Base-by-base conservation (phyloP, 2,888 invertebrate species). In the Hirtodrosophila cameraria region DNA sequence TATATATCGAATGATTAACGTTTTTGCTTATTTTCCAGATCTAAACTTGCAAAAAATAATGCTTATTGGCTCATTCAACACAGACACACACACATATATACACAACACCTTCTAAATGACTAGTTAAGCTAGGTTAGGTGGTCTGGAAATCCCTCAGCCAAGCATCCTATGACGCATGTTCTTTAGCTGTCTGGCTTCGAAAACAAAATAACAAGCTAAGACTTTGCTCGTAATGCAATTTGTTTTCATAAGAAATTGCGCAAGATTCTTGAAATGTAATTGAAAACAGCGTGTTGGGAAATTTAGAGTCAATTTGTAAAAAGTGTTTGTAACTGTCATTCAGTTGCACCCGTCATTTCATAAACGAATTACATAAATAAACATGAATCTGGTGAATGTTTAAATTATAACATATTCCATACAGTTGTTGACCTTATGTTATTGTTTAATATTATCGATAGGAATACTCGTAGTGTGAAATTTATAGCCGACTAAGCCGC, bases 391-490 rank as follows among this genome's bases (percentile, higher is more conserved):
- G 25, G 64, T 48, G 55, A 63, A 61, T 69, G 62, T 9, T 27
- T 50, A 6, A 45, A 27, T 31, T 25, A 27, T 13, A 58, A 33
- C 30, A 20, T 59, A 59, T 74, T 60, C 35, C 38, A n/a, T 20
- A 54, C 31, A 74, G 42, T 28, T 39, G 70, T 69, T 70, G 75
- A 70, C 69, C 69, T 70, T 74, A 74, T 57, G 57, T 16, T 33
- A 31, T 25, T 55, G 38, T 16, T 6, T 18, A 18, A 49, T 28
- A 31, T 39, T 62, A 20, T 38, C 38, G 45, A 45, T 63, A 31
- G 45, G 52, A 63, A 68, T 53, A n/a, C n/a, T n/a, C n/a, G n/a
- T n/a, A 64, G 72, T 69, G 68, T 64, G 66, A 69, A 71, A 71
- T 58, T 53, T 33, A 30, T 53, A 12, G 68, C 38, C 48, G 13